Conservation (phyloP, 2,797 vertebrate genomes). For the Helarctos malayanus region DNA sequence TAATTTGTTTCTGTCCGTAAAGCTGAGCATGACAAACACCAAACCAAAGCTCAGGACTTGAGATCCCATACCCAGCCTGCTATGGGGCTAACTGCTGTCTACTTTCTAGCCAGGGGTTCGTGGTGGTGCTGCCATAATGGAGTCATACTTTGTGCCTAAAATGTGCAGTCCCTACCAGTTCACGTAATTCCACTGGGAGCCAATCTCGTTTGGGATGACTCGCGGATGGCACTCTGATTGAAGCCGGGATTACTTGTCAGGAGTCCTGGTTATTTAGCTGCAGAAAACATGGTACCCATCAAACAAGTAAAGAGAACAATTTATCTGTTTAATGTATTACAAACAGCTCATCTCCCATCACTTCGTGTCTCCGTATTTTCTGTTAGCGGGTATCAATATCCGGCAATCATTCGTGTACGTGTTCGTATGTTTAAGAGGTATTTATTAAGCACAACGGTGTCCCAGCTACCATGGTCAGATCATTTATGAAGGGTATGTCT, state of each 20-base stretch:
- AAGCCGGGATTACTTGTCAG: slow-evolving; percentile 73
- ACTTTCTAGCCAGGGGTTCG: slow-evolving; percentile 68
- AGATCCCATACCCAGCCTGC: slow-evolving; percentile 76
- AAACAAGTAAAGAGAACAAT: not conserved
- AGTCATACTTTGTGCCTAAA: slow-evolving; percentile 71
- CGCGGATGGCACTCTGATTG: slow-evolving; percentile 67
- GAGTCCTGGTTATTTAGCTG: slow-evolving; percentile 72
- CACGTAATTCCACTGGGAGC: slow-evolving; percentile 77
- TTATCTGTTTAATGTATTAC: not conserved
- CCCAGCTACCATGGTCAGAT: not conserved
- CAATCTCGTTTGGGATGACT: slow-evolving; percentile 74
- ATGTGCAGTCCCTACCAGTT: slow-evolving; percentile 70
- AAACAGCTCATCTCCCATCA: not conserved
- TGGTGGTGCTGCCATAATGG: slow-evolving; percentile 71
- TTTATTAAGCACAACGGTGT: not conserved
- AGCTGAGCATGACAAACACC: slow-evolving; percentile 80
- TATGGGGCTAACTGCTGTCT: slow-evolving; percentile 15
- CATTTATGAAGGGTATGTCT: not conserved
- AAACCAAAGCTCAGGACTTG: slow-evolving; percentile 78
- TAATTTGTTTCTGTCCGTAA: slow-evolving; percentile 78
- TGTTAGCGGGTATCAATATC: not conserved
- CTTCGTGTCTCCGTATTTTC: not conserved
- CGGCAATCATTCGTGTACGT: not conserved
- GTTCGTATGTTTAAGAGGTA: not conserved
- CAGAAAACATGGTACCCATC: slow-evolving; percentile 65